phyloP scores from a whole-genome alignment of 2,888 invertebrate species.

The Galerucella nymphaeae region DNA sequence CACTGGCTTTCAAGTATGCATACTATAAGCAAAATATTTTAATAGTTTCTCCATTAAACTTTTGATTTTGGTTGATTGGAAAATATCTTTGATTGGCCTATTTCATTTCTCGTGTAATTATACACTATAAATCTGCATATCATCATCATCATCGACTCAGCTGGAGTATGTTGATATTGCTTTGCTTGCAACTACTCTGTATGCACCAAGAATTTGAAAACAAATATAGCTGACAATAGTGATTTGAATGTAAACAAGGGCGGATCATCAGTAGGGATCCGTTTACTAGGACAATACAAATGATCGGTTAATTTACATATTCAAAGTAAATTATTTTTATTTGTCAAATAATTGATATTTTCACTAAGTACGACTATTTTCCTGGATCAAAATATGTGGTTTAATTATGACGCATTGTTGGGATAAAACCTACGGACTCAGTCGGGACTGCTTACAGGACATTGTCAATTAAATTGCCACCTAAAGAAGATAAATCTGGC shows the following conservation, averaged over 20 bases:
- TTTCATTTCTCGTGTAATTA: conserved; percentile 34
- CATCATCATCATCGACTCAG: conserved; percentile 26
- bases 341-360: not conserved
- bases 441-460: too few species aligned
- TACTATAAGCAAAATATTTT: too few species aligned
- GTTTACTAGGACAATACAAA: not conserved
- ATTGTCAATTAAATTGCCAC: too few species aligned
- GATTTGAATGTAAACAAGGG: conserved; percentile 13
- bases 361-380: too few species aligned
- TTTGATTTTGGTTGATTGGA: too few species aligned
- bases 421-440: too few species aligned
- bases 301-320: not conserved
- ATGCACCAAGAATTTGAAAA: conserved; percentile 34
- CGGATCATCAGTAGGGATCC: not conserved
- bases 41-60: too few species aligned
- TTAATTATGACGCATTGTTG: too few species aligned
- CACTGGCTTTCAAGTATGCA: too few species aligned
- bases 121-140: conserved; percentile 40
- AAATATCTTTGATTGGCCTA: not conserved
- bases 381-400: too few species aligned
- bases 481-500: too few species aligned
- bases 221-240: conserved; percentile 25
- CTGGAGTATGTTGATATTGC: conserved; percentile 11
- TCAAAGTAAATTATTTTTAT: not conserved
- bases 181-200: conserved; percentile 17